phyloP scores from a whole-genome alignment of 2,113 vertebrate species.

The human region GRCh38 chr13:96645001-96645500 shows the following conservation, averaged over 20 bases:
- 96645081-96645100: not conserved
- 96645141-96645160: not conserved
- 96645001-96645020: not conserved
- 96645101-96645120: not conserved
- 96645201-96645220: not conserved
- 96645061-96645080: not conserved
- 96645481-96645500: not conserved
- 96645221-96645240: not conserved
- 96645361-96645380: not conserved
- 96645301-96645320: not conserved
- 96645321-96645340: not conserved
- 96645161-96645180: not conserved
- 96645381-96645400: not conserved
- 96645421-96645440: not conserved
- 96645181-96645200: not conserved
- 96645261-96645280: not conserved
- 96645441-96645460: not conserved
- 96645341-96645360: not conserved
- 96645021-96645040: not conserved
- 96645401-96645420: not conserved
- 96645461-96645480: not conserved
- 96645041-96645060: not conserved
- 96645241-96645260: not conserved
- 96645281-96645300: not conserved
- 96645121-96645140: not conserved